These are phyloP conservation scores for Trachythela sp. DNA, from an alignment of 64 coral and sea anemone genomes.

Conservation along the genomic window DNA sequence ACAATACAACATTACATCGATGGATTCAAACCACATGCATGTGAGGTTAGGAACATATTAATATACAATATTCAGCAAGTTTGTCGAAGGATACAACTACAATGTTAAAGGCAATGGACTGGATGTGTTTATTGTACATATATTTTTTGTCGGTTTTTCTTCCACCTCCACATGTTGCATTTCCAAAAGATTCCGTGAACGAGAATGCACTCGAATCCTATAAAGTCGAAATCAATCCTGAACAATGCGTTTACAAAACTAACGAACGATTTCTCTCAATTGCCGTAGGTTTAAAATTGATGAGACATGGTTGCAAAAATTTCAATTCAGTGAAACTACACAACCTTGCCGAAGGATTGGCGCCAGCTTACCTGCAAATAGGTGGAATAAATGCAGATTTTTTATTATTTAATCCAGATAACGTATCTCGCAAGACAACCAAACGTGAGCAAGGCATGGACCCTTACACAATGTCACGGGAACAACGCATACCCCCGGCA, in stretches of 20 bases:
- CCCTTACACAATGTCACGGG: not conserved
- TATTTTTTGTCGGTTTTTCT: no score
- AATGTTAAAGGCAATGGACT: no score
- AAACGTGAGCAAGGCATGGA: not conserved
- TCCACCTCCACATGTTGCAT: no score
- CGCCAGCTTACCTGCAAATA: constrained; percentile 37
- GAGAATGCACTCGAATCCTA: not conserved
- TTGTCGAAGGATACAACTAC: no score
- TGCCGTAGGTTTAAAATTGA: not conserved
- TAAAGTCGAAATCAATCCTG: constrained; percentile 36
- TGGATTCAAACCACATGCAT: no score
- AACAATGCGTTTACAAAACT: constrained; percentile 25
- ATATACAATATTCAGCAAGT: no score
- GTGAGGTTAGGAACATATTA: no score
- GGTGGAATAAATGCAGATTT: not conserved
- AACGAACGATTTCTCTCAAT: constrained; percentile 38
- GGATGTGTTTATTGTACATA: no score
- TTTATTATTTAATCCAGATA: not conserved
- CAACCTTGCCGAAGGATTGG: constrained; percentile 36
- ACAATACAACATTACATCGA: no score
- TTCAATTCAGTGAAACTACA: constrained; percentile 15
- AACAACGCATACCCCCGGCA: not conserved
- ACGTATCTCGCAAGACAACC: not conserved
- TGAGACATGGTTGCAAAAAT: constrained; percentile 22
- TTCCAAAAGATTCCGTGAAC: no score